phyloP scores from a whole-genome alignment of 1,140 invertebrate species.

The Penaeus indicus region DNA sequence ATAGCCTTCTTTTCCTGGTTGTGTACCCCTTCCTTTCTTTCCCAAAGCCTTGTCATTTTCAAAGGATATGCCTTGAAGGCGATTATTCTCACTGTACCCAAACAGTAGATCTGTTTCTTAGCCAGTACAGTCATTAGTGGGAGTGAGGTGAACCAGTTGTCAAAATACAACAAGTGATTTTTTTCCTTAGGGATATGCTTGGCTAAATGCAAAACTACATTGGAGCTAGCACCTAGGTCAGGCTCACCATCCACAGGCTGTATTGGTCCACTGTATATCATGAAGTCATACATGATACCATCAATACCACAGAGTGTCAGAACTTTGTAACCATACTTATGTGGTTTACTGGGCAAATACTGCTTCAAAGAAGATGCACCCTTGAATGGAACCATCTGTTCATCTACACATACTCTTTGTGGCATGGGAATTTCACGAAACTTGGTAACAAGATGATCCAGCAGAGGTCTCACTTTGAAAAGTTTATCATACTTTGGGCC shows the following conservation, averaged over 20 bases:
- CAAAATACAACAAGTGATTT: constrained; percentile 64
- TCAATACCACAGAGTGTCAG: constrained; percentile 46
- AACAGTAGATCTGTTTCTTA: constrained; percentile 41
- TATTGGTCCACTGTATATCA: constrained; percentile 61
- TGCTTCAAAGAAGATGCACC: constrained; percentile 59
- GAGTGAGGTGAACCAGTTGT: constrained; percentile 62
- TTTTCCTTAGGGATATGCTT: constrained; percentile 35
- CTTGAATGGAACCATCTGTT: constrained; percentile 66
- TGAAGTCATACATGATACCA: constrained; percentile 64
- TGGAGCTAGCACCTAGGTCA: constrained; percentile 63
- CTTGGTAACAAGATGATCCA: constrained; percentile 39
- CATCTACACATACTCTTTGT: constrained; percentile 52
- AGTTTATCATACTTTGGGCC: constrained; percentile 43
- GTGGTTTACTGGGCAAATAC: constrained; percentile 66
- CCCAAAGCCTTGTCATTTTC: too few relatives aligned
- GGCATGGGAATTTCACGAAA: constrained; percentile 55
- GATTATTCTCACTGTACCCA: constrained; percentile 41
- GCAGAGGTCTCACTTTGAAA: constrained; percentile 37
- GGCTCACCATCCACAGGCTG: constrained; percentile 42
- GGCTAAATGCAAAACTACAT: constrained; percentile 61
- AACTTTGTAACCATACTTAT: constrained; percentile 67
- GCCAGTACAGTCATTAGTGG: constrained; percentile 37
- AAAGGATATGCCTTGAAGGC: too few relatives aligned
- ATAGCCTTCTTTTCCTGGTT: too few relatives aligned
- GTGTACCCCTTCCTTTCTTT: too few relatives aligned